Evolutionary conservation across 2,888 invertebrate genomes (phyloP).

Genomic region (Muschampia plurimacula): DNA sequence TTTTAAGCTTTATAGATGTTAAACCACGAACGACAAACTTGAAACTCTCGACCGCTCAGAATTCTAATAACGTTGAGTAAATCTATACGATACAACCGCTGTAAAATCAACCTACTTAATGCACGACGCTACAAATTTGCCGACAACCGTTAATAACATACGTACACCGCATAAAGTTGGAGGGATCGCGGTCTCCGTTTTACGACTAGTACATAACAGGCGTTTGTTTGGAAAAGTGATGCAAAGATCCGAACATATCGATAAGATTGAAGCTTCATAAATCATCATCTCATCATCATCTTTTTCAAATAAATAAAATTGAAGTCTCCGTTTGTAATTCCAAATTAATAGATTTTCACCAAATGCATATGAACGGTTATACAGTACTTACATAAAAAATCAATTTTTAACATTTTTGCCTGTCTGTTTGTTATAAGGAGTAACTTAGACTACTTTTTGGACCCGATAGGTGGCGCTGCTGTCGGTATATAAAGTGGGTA

Average conservation of each 20-base stretch:
- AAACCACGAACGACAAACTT: not conserved
- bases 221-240: not conserved
- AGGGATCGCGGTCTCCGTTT: slow-evolving; percentile 9
- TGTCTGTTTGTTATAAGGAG: no score
- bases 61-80: slow-evolving; percentile 1
- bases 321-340: no score
- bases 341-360: no score
- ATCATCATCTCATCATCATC: no score
- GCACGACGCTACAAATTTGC: slow-evolving; percentile 5
- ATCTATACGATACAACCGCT: not conserved
- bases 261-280: no score
- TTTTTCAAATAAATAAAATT: no score
- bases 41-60: not conserved
- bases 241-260: not conserved
- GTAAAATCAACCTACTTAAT: slow-evolving; percentile 6
- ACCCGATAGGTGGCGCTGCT: no score
- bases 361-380: no score
- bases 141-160: slow-evolving; percentile 21
- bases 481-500: no score
- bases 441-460: no score
- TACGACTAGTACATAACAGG: slow-evolving; percentile 2
- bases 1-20: not conserved
- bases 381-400: no score
- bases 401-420: no score
- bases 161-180: slow-evolving; percentile 18